Conservation (phyloP, 2,888 invertebrate genomes). For the Stramonita haemastoma region DNA sequence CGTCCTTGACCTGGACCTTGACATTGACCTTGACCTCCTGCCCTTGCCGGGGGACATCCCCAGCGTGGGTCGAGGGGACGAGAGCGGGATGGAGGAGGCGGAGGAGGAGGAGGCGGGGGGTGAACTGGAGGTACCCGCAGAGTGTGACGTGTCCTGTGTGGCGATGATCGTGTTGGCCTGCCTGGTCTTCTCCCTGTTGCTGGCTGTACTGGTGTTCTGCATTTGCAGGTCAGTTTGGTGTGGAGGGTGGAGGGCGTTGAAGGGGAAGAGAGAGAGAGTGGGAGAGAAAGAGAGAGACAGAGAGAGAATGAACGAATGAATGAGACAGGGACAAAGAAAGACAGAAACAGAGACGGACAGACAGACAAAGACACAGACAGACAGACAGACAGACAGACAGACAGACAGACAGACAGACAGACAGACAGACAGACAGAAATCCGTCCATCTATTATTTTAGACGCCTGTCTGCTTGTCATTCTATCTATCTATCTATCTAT, state of each 20-base stretch:
- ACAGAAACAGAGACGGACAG: neutral
- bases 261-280: neutral
- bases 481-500: no score
- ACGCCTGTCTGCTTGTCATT: no score
- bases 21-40: neutral
- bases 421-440: neutral
- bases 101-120: slow-evolving; percentile 28
- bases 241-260: neutral
- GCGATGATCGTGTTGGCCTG: slow-evolving; percentile 50
- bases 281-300: neutral
- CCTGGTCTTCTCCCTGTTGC: slow-evolving; percentile 48
- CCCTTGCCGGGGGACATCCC: slow-evolving; percentile 27
- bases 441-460: no score
- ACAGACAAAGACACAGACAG: neutral
- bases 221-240: slow-evolving; percentile 46
- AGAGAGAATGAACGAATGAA: neutral
- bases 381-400: neutral
- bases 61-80: neutral
- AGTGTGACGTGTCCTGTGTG: slow-evolving; percentile 50
- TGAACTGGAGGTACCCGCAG: slow-evolving; percentile 49
- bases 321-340: neutral
- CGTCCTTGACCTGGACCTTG: slow-evolving; percentile 27
- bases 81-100: neutral
- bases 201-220: slow-evolving; percentile 48
- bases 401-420: neutral